Conservation (phyloP, 2,888 invertebrate genomes). For the Callyntrura guangdongensis region DNA sequence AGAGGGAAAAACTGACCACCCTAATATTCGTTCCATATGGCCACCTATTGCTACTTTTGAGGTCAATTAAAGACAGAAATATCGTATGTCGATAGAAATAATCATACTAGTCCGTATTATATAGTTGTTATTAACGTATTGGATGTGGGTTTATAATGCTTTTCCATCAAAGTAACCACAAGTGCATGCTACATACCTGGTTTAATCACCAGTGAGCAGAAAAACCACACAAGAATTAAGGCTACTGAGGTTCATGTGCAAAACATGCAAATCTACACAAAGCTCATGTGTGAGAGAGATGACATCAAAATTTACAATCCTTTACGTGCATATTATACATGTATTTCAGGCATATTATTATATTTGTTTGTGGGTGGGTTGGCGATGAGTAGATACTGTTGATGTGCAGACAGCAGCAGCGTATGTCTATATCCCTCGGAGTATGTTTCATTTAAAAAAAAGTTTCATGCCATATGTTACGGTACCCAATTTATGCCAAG, state of each 20-base stretch:
- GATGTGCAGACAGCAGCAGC: not conserved
- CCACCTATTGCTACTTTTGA: no score
- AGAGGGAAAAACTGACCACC: not conserved
- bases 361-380: constrained; percentile 35
- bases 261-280: constrained; percentile 23
- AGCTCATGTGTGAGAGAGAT: not conserved
- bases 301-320: not conserved
- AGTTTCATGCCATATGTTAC: constrained; percentile 69
- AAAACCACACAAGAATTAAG: constrained; percentile 3
- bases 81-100: no score
- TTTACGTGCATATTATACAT: not conserved
- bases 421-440: not conserved
- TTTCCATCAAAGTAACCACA: no score
- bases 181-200: no score
- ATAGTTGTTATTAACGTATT: no score
- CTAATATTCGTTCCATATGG: not conserved
- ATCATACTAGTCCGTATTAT: no score
- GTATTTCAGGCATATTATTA: not conserved
- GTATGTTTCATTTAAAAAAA: not conserved
- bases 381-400: no score
- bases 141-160: no score
- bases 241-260: constrained; percentile 20
- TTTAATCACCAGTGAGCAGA: not conserved
- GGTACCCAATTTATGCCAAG: not conserved
- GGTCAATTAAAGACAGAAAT: no score